A percentile compares a stretch with the other conserved stretches of the same genome.
phyloP scores from a whole-genome alignment of 1,140 invertebrate genomes.

The Drosophila truncata region DNA sequence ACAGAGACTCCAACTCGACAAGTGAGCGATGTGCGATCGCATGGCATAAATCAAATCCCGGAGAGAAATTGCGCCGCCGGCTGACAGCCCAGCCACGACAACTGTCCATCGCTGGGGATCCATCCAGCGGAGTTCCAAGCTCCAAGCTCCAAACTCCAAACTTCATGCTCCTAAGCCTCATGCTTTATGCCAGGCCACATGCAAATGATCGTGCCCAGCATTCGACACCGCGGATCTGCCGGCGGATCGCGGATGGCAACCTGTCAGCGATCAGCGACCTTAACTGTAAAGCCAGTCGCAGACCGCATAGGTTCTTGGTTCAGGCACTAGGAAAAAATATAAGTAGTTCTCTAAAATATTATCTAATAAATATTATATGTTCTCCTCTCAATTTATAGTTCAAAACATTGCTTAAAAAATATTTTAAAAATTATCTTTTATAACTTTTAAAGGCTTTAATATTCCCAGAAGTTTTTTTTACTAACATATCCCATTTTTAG shows the following conservation, averaged over 20 bases:
- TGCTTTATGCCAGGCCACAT: slow-evolving; percentile 68
- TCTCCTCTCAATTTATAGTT: neutral
- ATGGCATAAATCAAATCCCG: slow-evolving; percentile 74
- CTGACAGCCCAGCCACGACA: slow-evolving; percentile 74
- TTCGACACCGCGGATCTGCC: slow-evolving; percentile 60
- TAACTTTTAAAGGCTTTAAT: neutral
- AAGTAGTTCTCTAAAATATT: neutral
- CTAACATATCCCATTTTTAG: neutral
- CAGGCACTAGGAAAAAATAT: neutral
- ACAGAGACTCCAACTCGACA: slow-evolving; percentile 35
- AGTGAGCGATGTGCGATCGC: slow-evolving; percentile 73
- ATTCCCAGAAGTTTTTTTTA: neutral
- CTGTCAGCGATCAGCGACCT: slow-evolving; percentile 80
- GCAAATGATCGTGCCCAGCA: slow-evolving; percentile 78
- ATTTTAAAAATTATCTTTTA: neutral
- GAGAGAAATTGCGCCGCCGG: slow-evolving; percentile 65
- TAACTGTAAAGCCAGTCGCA: slow-evolving; percentile 74
- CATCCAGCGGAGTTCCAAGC: slow-evolving; percentile 11
- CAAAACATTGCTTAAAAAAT: neutral
- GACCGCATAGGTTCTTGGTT: slow-evolving; percentile 60
- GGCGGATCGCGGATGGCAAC: slow-evolving; percentile 54
- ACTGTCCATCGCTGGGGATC: slow-evolving; percentile 62
- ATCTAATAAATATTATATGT: neutral
- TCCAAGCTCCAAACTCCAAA: slow-evolving; percentile 2
- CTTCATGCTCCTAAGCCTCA: slow-evolving; percentile 29